Evolutionary conservation across 1,140 invertebrate genomes (phyloP), one percentile per base, ranked within the genome.

Genomic region (Lepidostoma basale): DNA sequence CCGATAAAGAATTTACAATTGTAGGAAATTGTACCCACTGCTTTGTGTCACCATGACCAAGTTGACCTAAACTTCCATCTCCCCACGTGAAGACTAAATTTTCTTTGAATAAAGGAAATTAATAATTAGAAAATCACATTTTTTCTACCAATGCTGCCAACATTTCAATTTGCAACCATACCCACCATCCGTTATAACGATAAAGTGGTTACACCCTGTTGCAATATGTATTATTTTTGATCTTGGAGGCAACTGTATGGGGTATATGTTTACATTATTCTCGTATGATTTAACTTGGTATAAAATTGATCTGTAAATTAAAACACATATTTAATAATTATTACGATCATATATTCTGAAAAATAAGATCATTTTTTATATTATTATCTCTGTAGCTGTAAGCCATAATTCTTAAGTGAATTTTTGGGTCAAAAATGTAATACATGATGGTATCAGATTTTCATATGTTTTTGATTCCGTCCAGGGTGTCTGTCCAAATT

Each of bases 61-160:
- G 78, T 76, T 92, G 89, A 23, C 91, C 91, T 73, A 82, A 83
- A 47, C 74, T 78, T 9, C 88, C 88, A 75, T 88, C 84, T 25
- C 91, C 91, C 91, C 90, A 93, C 3, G 87, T 84, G 75, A 86
- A 92, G 12, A 92, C 88, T 10, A 85, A 77, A 28, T 84, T 81
- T 26, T 71, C 68, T 68, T 56, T n/a, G 14, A 73, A 70, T 12
- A 45, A 14, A 45, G 16, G n/a, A 45, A 45, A 8, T 45, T 4
- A 14, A 45, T 14, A 4, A 3, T 18, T 45, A 14, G 5, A 33
- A 33, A 33, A 45, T 20, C 22, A 49, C 2, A 49, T n/a, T n/a
- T n/a, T n/a, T n/a, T n/a, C n/a, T n/a, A n/a, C n/a, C n/a, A n/a
- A n/a, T n/a, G n/a, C n/a, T n/a, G n/a, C n/a, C n/a, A n/a, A n/a